Percentiles rank a stretch among this genome's conserved stretches.
These are phyloP conservation scores for Xerus inauris DNA, from an alignment of 2,113 vertebrate genomes.

Conservation along the genomic window DNA sequence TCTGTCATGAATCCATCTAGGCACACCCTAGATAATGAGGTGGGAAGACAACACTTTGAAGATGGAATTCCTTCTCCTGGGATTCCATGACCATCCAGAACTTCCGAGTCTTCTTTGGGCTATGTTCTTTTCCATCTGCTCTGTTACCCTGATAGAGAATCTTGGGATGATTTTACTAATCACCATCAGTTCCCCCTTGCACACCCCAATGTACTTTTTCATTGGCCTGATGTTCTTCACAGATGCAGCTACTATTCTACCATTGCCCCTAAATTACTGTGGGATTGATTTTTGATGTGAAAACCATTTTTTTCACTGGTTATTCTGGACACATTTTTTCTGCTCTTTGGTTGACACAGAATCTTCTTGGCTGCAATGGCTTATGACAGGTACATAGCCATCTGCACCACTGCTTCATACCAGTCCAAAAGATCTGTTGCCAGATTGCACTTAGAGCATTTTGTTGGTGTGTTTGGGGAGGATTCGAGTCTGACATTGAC, in stretches of 20 bases:
- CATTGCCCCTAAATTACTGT: slow-evolving; percentile 68
- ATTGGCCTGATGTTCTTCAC: slow-evolving; percentile 65
- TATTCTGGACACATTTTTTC: slow-evolving; percentile 80
- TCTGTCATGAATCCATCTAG: not conserved
- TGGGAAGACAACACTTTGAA: slow-evolving; percentile 34
- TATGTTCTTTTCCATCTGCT: slow-evolving; percentile 67
- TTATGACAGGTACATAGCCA: slow-evolving; percentile 69
- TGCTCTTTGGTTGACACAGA: slow-evolving; percentile 73
- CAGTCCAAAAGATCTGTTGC: slow-evolving; percentile 56
- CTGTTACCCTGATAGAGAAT: slow-evolving; percentile 64
- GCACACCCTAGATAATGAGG: not conserved
- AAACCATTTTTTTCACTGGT: slow-evolving; percentile 69
- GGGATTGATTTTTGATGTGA: slow-evolving; percentile 53
- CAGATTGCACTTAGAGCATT: slow-evolving; percentile 54
- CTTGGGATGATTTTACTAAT: slow-evolving; percentile 75
- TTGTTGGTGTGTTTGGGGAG: not conserved
- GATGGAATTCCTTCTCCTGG: slow-evolving; percentile 66
- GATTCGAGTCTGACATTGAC: not conserved
- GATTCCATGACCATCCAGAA: slow-evolving; percentile 68
- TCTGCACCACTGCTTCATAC: slow-evolving; percentile 56
- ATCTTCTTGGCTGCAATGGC: slow-evolving; percentile 72
- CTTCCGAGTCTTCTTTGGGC: slow-evolving; percentile 56
- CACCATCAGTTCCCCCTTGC: slow-evolving; percentile 23
- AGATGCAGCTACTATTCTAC: slow-evolving; percentile 68
- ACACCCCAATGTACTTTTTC: slow-evolving; percentile 78